These are phyloP conservation scores for Polypterus senegalus DNA, from an alignment of 2,113 vertebrate genomes.

Conservation along the genomic window DNA sequence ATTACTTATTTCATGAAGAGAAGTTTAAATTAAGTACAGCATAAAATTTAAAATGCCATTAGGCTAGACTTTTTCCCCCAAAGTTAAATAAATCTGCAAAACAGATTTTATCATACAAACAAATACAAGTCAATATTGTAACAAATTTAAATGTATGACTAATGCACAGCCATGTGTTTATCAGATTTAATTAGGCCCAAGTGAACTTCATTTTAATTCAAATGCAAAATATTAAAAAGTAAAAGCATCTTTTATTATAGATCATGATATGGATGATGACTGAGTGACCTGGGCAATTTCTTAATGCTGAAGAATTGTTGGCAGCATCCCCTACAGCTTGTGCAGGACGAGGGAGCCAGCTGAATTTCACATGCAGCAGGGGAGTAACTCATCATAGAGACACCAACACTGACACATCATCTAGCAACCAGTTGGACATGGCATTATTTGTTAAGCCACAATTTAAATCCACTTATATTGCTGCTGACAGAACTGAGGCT, in stretches of 20 bases:
- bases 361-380: slow-evolving; percentile 17
- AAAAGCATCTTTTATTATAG: slow-evolving; percentile 16
- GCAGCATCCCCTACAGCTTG: slow-evolving; percentile 18
- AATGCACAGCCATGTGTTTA: too few relatives aligned
- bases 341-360: slow-evolving; percentile 12
- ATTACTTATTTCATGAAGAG: too few relatives aligned
- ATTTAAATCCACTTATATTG: slow-evolving; percentile 16
- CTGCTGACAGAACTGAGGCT: slow-evolving; percentile 12
- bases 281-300: slow-evolving; percentile 12
- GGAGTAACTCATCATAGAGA: slow-evolving; percentile 19
- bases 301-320: slow-evolving; percentile 12
- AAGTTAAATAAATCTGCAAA: too few relatives aligned
- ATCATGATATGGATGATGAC: slow-evolving; percentile 16
- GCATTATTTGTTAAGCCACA: slow-evolving; percentile 17
- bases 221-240: too few relatives aligned
- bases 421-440: slow-evolving; percentile 16
- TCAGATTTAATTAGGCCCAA: too few relatives aligned
- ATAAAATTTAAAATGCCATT: too few relatives aligned
- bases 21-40: too few relatives aligned
- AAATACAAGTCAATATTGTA: neutral
- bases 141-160: neutral
- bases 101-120: neutral
- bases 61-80: too few relatives aligned
- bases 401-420: slow-evolving; percentile 10
- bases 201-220: too few relatives aligned